These are phyloP conservation scores for Pherbina coryleti DNA, from an alignment of 2,888 invertebrate species.

Conservation along the genomic window DNA sequence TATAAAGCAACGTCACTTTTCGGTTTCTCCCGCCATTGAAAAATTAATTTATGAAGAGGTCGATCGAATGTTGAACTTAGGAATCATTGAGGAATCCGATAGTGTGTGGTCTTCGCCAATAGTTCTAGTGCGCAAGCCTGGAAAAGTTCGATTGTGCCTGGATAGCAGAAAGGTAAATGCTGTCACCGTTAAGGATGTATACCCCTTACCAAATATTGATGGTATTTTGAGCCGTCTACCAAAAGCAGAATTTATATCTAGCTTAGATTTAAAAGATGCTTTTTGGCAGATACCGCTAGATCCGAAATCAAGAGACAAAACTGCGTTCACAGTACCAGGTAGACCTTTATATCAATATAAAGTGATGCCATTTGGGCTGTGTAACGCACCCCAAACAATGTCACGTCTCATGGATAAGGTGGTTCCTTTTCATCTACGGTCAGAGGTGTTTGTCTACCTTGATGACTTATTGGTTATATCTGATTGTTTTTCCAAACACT, in stretches of 20 bases:
- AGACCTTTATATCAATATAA: not conserved
- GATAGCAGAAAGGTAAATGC: not conserved
- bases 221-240: not conserved
- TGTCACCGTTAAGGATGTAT: not conserved
- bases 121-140: no score
- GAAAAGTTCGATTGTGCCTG: no score
- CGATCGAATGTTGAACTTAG: constrained; percentile 55
- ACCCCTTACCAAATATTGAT: not conserved
- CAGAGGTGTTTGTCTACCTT: no score
- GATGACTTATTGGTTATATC: no score
- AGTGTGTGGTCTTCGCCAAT: no score
- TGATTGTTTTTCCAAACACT: no score
- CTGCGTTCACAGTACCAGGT: constrained; percentile 2
- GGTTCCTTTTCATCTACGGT: no score
- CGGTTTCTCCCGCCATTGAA: constrained; percentile 27
- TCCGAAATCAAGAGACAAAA: not conserved
- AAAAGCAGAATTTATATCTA: not conserved
- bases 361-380: constrained; percentile 12
- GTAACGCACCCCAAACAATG: no score
- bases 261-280: not conserved
- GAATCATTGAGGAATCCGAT: no score
- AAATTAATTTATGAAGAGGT: constrained; percentile 51
- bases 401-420: no score
- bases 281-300: not conserved
- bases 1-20: constrained; percentile 11